Conservation (phyloP, 2,113 vertebrate genomes). For the Zingel zingel region DNA sequence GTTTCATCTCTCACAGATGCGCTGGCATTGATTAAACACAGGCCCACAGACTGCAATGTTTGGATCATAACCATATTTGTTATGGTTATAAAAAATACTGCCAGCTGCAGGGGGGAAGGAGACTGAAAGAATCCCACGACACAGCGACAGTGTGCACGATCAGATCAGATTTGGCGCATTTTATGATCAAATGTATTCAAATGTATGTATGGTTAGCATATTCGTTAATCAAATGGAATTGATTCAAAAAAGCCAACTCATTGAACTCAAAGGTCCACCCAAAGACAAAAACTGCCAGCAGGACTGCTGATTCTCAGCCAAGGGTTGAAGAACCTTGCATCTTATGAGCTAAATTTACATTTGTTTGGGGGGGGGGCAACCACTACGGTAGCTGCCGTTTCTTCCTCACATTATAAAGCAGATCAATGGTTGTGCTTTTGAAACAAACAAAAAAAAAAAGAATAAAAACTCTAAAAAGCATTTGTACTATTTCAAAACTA, state of each 20-base stretch:
- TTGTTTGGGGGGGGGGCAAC: slow-evolving; percentile 18
- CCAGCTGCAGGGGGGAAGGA: slow-evolving; percentile 43
- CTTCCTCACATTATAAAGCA: slow-evolving; percentile 47
- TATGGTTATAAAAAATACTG: slow-evolving; percentile 44
- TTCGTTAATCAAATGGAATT: slow-evolving; percentile 28
- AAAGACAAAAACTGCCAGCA: slow-evolving; percentile 11
- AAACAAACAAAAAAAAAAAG: slow-evolving; percentile 41
- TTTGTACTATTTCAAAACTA: slow-evolving; percentile 79
- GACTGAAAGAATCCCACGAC: slow-evolving; percentile 24
- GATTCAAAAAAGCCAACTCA: slow-evolving; percentile 17
- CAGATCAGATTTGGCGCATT: slow-evolving; percentile 44
- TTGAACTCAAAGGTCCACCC: neutral
- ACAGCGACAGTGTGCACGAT: slow-evolving; percentile 14
- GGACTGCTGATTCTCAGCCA: slow-evolving; percentile 38
- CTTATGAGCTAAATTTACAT: slow-evolving; percentile 44
- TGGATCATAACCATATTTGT: slow-evolving; percentile 34
- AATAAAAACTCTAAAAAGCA: slow-evolving; percentile 34
- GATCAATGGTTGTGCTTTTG: slow-evolving; percentile 46
- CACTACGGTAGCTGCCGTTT: slow-evolving; percentile 21
- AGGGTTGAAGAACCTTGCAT: slow-evolving; percentile 43
- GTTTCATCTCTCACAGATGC: slow-evolving; percentile 55
- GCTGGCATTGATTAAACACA: slow-evolving; percentile 48
- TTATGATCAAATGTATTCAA: slow-evolving; percentile 34
- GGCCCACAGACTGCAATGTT: slow-evolving; percentile 23
- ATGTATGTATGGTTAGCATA: slow-evolving; percentile 10